phyloP scores from a whole-genome alignment of 2,113 vertebrate genomes.

The Microcebus tavaratra region DNA sequence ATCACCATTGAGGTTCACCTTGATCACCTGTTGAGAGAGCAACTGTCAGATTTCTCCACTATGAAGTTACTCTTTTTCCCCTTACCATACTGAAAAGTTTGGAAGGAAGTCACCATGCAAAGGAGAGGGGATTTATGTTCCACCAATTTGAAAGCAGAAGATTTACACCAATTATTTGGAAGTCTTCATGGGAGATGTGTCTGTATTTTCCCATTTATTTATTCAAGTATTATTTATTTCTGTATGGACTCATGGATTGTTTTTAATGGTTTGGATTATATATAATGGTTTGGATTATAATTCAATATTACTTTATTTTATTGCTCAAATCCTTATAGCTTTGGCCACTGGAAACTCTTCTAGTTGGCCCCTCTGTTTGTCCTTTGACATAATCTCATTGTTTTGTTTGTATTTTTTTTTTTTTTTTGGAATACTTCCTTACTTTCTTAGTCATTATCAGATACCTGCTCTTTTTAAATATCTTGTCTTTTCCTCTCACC shows the following conservation, averaged over 20 bases:
- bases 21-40: not conserved
- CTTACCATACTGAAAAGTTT: not conserved
- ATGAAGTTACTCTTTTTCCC: not conserved
- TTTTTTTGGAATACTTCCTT: not conserved
- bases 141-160: not conserved
- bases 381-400: not conserved
- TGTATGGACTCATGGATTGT: not conserved
- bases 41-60: not conserved
- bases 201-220: not conserved
- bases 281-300: conserved; percentile 7
- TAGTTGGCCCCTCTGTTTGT: not conserved
- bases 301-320: not conserved
- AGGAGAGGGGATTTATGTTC: not conserved
- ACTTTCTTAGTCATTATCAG: not conserved
- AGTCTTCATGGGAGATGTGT: not conserved
- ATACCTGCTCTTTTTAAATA: not conserved
- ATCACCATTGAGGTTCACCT: not conserved
- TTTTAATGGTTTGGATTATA: conserved; percentile 19
- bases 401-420: not conserved
- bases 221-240: not conserved
- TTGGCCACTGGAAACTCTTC: not conserved
- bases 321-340: not conserved
- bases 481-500: not conserved
- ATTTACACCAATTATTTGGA: not conserved
- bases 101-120: not conserved